Conservation (phyloP, 2,113 vertebrate species). For the Brachyhypopomus occidentalis region DNA sequence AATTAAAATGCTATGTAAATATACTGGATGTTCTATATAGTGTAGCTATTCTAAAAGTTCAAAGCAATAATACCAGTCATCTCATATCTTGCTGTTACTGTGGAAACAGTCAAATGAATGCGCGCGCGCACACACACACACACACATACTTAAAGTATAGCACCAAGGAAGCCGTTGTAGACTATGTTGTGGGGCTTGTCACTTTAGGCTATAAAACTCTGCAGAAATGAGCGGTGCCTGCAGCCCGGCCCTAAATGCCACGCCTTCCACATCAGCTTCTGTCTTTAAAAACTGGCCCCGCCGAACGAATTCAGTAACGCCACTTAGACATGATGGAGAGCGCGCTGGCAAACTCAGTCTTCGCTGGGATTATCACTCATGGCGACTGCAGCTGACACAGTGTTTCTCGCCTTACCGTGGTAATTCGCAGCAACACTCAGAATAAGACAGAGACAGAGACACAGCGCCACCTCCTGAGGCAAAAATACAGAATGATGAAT, state of each 20-base stretch:
- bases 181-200: conserved; percentile 32
- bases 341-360: conserved; percentile 38
- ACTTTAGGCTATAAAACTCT: conserved; percentile 16
- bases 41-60: background rate
- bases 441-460: conserved; percentile 8
- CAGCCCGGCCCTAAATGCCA: conserved; percentile 11
- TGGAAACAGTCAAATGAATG: conserved; percentile 39
- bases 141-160: background rate
- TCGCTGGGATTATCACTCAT: conserved; percentile 48
- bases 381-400: conserved; percentile 37
- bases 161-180: conserved; percentile 16
- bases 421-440: background rate
- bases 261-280: conserved; percentile 63
- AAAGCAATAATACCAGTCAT: conserved; percentile 9
- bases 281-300: conserved; percentile 66
- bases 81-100: conserved; percentile 35
- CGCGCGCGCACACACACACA: background rate
- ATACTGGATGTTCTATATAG: conserved; percentile 13
- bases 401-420: conserved; percentile 23
- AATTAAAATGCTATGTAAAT: conserved; percentile 15
- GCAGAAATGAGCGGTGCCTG: background rate
- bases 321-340: conserved; percentile 65
- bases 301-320: conserved; percentile 72
- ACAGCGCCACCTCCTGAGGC: background rate
- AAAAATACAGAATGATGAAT: background rate